A percentile compares a stretch with the other conserved stretches of the same genome.
These are phyloP conservation scores for Puffinus mauretanicus DNA, from an alignment of 2,113 vertebrate genomes.

Conservation along the genomic window DNA sequence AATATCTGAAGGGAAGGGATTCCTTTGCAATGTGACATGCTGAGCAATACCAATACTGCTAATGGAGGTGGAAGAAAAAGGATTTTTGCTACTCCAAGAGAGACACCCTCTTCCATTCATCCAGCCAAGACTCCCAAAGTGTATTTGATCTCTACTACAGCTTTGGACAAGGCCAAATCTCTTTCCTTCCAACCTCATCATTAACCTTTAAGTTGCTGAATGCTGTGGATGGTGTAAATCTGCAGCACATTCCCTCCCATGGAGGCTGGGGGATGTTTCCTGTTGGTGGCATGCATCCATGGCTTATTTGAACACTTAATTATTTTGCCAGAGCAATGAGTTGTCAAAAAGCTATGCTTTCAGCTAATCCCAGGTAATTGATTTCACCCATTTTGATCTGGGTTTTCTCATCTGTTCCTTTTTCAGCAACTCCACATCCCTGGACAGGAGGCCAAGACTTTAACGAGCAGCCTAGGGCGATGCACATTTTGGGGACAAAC, in stretches of 20 bases:
- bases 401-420: no score
- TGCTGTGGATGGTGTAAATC: neutral
- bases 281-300: neutral
- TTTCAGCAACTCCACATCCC: no score
- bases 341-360: neutral
- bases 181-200: neutral
- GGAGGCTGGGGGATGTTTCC: neutral
- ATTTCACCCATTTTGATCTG: neutral
- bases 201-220: neutral
- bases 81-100: neutral
- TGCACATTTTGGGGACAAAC: no score
- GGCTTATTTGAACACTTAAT: neutral
- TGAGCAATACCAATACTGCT: neutral
- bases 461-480: no score
- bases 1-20: neutral
- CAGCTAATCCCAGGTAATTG: neutral
- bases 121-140: neutral
- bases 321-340: neutral
- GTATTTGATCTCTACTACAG: neutral
- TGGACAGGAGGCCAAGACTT: no score
- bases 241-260: neutral
- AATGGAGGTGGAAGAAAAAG: neutral
- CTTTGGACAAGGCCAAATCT: neutral
- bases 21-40: neutral
- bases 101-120: neutral